These are phyloP conservation scores for Acanthurus lineatus DNA, from an alignment of 2,797 vertebrate genomes.

Conservation along the genomic window DNA sequence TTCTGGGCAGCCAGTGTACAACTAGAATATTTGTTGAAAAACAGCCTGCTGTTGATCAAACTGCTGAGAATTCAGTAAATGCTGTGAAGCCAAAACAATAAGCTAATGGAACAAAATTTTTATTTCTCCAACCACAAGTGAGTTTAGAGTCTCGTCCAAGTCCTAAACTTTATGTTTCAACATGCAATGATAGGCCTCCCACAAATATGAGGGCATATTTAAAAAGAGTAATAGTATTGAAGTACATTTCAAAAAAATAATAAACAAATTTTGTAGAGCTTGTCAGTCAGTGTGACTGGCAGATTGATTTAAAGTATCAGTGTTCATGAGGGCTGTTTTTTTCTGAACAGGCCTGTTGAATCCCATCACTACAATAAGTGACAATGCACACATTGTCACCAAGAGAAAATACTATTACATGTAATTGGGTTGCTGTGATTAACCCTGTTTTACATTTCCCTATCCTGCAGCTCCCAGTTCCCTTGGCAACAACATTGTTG, in stretches of 20 bases:
- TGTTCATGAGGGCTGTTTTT: too few relatives aligned
- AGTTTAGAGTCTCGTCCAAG: not conserved
- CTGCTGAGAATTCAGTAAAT: not conserved
- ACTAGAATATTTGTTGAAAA: not conserved
- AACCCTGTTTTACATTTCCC: not conserved
- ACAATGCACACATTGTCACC: not conserved
- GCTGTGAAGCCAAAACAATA: not conserved
- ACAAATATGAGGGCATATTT: not conserved
- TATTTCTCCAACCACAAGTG: not conserved
- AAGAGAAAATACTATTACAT: not conserved
- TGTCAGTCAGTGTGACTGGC: not conserved
- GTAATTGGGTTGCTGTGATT: not conserved
- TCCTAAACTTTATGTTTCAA: not conserved
- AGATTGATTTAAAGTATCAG: not conserved
- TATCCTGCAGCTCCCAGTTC: slow-evolving; percentile 89
- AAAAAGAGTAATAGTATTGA: not conserved
- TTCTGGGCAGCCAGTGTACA: not conserved
- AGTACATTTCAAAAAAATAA: not conserved
- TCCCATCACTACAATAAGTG: not conserved
- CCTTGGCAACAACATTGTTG: slow-evolving; percentile 86
- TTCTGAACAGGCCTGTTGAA: not conserved
- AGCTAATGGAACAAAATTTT: not conserved
- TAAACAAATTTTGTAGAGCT: not conserved
- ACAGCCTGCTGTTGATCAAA: not conserved
- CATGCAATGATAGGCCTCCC: too few relatives aligned